These are phyloP conservation scores for Apostichopus japonicus DNA, from an alignment of 35 echinoderm and acorn worm genomes.

Conservation along the genomic window DNA sequence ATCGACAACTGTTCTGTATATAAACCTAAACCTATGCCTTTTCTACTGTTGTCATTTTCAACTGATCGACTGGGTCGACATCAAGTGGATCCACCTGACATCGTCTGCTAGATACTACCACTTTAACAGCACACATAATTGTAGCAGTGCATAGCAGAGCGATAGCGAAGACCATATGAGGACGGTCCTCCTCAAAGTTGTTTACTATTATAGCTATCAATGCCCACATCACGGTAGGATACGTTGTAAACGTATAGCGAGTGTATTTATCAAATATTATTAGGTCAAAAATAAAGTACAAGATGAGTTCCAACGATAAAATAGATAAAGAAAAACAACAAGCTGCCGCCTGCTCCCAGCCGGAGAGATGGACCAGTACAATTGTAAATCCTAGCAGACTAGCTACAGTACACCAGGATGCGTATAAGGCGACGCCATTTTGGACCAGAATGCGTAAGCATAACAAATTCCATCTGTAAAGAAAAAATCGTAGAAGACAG, in stretches of 20 bases:
- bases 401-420: constrained; percentile 53
- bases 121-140: constrained; percentile 24
- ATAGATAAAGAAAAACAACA: constrained; percentile 25
- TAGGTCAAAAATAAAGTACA: constrained; percentile 38
- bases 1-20: too few species aligned
- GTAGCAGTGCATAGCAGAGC: background rate
- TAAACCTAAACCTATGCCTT: constrained; percentile 2
- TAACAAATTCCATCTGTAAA: constrained; percentile 41
- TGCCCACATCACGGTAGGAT: constrained; percentile 50
- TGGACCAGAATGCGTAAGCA: constrained; percentile 43
- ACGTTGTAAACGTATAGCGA: constrained; percentile 48
- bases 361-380: constrained; percentile 28
- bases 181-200: background rate
- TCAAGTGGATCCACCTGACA: constrained; percentile 4
- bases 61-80: background rate
- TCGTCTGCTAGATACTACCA: background rate
- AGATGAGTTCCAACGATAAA: constrained; percentile 26
- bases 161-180: constrained; percentile 9
- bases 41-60: constrained; percentile 15
- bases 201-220: background rate
- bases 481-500: background rate
- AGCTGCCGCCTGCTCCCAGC: background rate
- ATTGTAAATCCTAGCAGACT: constrained; percentile 13
- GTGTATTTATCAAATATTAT: constrained; percentile 30
- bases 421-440: constrained; percentile 54